Base-by-base conservation (phyloP, 2,888 invertebrate species). In the Chydorus sphaericus region DNA sequence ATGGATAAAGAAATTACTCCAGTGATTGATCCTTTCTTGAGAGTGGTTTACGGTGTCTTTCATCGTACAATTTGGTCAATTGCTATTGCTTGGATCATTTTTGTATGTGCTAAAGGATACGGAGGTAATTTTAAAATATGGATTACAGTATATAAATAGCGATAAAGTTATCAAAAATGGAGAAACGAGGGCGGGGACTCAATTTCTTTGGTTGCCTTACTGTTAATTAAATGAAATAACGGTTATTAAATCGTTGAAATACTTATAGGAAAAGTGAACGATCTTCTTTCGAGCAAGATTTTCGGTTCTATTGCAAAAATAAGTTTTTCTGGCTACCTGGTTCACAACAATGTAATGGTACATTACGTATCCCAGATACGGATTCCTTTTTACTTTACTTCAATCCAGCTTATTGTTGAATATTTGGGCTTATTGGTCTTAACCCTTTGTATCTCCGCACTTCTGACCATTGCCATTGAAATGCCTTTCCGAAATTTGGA, bases 271-370 rank as follows among this genome's bases (percentile, higher is more conserved):
- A 77, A 85, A 49, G 74, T 93, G 54, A 85, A 91, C 73, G 77
- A 78, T 0, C 73, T 91, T 53, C 76, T 97, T 44, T 86, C 88
- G 0, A 85, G 87, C 73, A 79, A 82, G 56, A 81, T 86, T 0
- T 78, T 92, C 63, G 78, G 89, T 64, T 94, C 96, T 0, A 75
- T 97, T 53, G 90, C 91, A 65, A 77, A 92, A 55, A 78, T 96
- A 60, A 91, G 94, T 2, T 97, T 91, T 73, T 89, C 92, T 70
- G 88, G 93, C 33, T 97, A 96, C 73, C 79, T 97, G 60, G 48
- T 55, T 16, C 55, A 55, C 18, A 30, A 48, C 18, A 55, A 55
- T 48, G 29, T 44, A 20, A 39, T 55, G 16, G 26, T 20, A 18
- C 14, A 30, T 11, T 55, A 18, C 31, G 30, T 30, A 30, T 33